Conservation (phyloP, 2,113 vertebrate species). For the Phoenicopterus ruber region DNA sequence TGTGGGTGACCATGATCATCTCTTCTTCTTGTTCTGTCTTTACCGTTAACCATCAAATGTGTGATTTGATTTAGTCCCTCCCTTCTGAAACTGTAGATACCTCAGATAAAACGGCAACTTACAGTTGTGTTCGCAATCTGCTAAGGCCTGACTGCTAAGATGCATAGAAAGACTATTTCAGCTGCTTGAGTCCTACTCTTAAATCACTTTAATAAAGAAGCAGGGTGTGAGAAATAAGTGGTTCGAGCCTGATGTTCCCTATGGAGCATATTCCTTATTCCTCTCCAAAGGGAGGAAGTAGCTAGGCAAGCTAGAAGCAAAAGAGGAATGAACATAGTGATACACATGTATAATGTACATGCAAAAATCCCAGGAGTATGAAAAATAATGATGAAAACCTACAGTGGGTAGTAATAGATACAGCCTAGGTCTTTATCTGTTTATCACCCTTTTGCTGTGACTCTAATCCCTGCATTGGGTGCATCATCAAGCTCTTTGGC, state of each 20-base stretch:
- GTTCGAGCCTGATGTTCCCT: background rate
- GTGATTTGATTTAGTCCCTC: background rate
- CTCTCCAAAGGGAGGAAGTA: background rate
- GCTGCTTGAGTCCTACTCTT: background rate
- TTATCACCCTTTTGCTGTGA: background rate
- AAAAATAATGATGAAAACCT: background rate
- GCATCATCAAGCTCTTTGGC: background rate
- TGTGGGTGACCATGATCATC: background rate
- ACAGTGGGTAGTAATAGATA: background rate
- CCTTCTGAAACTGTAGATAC: background rate
- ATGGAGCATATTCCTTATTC: background rate
- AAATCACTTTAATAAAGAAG: background rate
- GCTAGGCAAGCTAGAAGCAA: background rate
- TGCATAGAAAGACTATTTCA: background rate
- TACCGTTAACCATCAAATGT: background rate
- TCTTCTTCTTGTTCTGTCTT: background rate
- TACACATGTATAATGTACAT: background rate
- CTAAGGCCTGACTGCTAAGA: background rate
- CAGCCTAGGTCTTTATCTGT: background rate
- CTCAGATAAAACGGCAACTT: background rate
- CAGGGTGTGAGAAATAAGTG: background rate
- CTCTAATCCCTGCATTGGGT: background rate
- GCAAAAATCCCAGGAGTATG: background rate
- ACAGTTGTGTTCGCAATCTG: background rate
- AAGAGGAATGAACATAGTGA: background rate